Base-by-base conservation (phyloP, 2,113 vertebrate species). In the Anoplopoma fimbria region DNA sequence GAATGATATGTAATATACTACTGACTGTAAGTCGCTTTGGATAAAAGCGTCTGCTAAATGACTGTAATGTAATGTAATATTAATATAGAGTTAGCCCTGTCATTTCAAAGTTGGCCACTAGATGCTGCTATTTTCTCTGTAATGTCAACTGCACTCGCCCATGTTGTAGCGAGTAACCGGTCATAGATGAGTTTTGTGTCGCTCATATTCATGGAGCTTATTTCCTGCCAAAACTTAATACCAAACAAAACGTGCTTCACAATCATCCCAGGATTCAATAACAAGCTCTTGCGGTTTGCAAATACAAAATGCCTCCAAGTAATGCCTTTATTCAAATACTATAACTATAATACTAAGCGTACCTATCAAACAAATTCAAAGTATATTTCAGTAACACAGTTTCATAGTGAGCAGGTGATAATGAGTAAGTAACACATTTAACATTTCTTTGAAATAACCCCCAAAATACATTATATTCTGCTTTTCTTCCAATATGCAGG, bases 41-140 rank as follows among this genome's bases (percentile, higher is more conserved):
- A n/a, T n/a, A n/a, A n/a, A n/a, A n/a, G n/a, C n/a, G n/a, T n/a
- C n/a, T n/a, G n/a, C n/a, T n/a, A n/a, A n/a, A n/a, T n/a, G n/a
- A n/a, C n/a, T n/a, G n/a, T n/a, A n/a, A n/a, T n/a, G n/a, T n/a
- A n/a, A n/a, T n/a, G n/a, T n/a, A n/a, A n/a, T n/a, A n/a, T n/a
- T n/a, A n/a, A 53, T 36, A 3, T 6, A 12, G 4, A 60, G 29
- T 47, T 42, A 15, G 9, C n/a, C 33, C 15, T 69, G 63, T 29
- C n/a, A 21, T 57, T 42, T 27, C 25, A 4, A 36, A 31, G 3
- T 38, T 68, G 10, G 12, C 83, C 85, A 84, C 79, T 73, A 75
- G 85, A 64, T 58, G 64, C 0, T 3, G 27, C 55, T 2, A 4
- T 60, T 58, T 34, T 2, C 19, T 21, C n/a, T 36, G 17, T 36